phyloP scores from a whole-genome alignment of 2,113 vertebrate genomes.

The Aptenodytes forsteri region DNA sequence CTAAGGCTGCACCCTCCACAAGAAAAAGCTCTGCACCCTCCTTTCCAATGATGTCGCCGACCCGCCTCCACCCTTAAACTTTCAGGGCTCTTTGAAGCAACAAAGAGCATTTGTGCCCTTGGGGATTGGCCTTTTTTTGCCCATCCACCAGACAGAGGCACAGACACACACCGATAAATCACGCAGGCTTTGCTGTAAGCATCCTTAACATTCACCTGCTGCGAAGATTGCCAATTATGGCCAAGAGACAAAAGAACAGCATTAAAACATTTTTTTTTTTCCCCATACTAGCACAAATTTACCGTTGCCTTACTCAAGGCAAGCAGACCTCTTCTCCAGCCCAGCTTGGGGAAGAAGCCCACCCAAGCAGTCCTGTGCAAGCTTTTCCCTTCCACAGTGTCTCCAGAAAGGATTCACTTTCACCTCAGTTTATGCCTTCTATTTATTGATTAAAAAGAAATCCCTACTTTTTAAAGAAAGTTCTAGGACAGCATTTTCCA shows the following conservation, averaged over 20 bases:
- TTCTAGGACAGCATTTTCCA: not conserved
- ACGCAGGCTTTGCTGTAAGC: not conserved
- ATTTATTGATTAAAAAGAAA: not conserved
- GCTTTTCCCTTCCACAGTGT: not conserved
- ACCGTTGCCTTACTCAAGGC: not conserved
- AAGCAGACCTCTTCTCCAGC: not conserved
- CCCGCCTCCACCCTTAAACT: not conserved
- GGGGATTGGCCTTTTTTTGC: not conserved
- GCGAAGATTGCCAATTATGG: not conserved
- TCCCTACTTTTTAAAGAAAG: not conserved
- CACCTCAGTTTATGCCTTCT: not conserved
- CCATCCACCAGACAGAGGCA: not conserved
- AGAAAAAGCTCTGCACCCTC: not conserved
- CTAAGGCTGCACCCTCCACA: not conserved
- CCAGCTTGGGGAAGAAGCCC: not conserved
- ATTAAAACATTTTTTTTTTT: rapidly evolving
- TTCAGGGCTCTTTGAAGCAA: not conserved
- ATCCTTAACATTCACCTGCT: not conserved
- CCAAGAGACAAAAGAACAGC: not conserved
- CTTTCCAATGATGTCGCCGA: not conserved
- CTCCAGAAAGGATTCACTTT: not conserved
- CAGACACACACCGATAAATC: not conserved
- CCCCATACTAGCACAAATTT: not conserved
- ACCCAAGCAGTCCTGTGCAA: not conserved
- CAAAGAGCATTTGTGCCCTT: not conserved